Evolutionary conservation across 2,113 vertebrate species (phyloP).

Genomic region (Pelusios castaneus): DNA sequence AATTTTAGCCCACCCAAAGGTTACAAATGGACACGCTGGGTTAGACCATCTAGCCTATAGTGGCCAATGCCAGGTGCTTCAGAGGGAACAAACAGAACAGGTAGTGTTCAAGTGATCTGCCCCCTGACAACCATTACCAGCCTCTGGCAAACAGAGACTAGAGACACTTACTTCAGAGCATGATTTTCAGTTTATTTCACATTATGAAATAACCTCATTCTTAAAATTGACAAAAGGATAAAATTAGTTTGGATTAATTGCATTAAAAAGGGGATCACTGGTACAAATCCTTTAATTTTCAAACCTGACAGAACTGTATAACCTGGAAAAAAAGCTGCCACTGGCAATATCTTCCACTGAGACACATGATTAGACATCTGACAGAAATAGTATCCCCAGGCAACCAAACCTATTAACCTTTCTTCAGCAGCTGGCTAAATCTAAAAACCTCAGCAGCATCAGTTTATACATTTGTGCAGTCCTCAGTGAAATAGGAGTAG

Average conservation of each 20-base stretch:
- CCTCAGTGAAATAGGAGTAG: conserved; percentile 35
- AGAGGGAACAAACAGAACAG: too few relatives aligned
- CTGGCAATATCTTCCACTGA: conserved; percentile 16
- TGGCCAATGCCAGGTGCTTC: too few relatives aligned
- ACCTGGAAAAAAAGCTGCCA: neutral
- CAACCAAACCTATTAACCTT: conserved; percentile 67
- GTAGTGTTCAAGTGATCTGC: too few relatives aligned
- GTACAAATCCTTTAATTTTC: neutral
- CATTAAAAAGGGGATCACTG: neutral
- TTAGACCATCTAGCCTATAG: too few relatives aligned
- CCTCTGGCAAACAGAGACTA: too few relatives aligned
- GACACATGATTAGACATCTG: conserved; percentile 45
- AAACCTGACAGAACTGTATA: neutral
- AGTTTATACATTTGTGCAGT: conserved; percentile 49
- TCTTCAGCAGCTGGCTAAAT: conserved; percentile 45
- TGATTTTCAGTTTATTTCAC: neutral
- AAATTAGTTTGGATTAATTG: neutral
- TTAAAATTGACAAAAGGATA: neutral
- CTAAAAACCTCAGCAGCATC: conserved; percentile 43
- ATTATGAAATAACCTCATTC: neutral
- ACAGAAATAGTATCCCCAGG: conserved; percentile 45
- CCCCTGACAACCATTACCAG: too few relatives aligned
- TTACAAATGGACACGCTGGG: too few relatives aligned
- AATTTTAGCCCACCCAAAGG: too few relatives aligned
- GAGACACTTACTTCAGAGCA: too few relatives aligned